phyloP scores from a whole-genome alignment of 2,888 invertebrate species.

The Drosophila maculinotata region DNA sequence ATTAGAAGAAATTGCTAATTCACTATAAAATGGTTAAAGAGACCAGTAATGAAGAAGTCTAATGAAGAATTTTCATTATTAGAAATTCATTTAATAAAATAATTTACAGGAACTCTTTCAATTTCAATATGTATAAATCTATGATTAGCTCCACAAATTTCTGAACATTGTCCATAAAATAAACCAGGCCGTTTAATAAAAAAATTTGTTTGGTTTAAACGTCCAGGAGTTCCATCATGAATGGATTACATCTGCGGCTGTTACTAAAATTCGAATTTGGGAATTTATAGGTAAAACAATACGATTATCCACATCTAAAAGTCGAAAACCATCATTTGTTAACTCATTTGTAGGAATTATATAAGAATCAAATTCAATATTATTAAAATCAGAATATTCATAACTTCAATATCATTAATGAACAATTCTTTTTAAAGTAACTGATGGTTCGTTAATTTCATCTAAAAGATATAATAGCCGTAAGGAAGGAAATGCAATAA shows the following conservation, averaged over 20 bases:
- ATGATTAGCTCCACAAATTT: conserved; percentile 93
- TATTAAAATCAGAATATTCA: conserved; percentile 88
- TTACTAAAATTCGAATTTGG: conserved; percentile 88
- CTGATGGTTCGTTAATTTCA: conserved; percentile 87
- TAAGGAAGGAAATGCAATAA: conserved; percentile 88
- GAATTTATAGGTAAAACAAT: conserved; percentile 87
- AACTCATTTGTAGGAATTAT: conserved; percentile 86
- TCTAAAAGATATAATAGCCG: conserved; percentile 88
- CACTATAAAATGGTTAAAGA: conserved; percentile 90
- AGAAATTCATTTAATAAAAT: conserved; percentile 87
- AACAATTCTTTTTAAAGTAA: conserved; percentile 88
- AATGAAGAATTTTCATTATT: conserved; percentile 86
- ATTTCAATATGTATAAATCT: conserved; percentile 92
- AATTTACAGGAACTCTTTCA: conserved; percentile 87
- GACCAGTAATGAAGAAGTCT: conserved; percentile 90
- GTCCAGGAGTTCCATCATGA: conserved; percentile 88
- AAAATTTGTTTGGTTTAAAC: conserved; percentile 88
- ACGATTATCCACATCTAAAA: conserved; percentile 89
- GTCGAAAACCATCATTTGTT: conserved; percentile 85
- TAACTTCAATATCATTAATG: conserved; percentile 90
- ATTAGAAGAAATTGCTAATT: conserved; percentile 88
- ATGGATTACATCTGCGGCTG: too few relatives aligned
- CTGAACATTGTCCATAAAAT: conserved; percentile 91
- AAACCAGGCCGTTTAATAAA: conserved; percentile 88
- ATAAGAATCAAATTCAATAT: conserved; percentile 88